Evolutionary conservation across 2,888 invertebrate species (phyloP).

Genomic region (Leptinotarsa haldemani): DNA sequence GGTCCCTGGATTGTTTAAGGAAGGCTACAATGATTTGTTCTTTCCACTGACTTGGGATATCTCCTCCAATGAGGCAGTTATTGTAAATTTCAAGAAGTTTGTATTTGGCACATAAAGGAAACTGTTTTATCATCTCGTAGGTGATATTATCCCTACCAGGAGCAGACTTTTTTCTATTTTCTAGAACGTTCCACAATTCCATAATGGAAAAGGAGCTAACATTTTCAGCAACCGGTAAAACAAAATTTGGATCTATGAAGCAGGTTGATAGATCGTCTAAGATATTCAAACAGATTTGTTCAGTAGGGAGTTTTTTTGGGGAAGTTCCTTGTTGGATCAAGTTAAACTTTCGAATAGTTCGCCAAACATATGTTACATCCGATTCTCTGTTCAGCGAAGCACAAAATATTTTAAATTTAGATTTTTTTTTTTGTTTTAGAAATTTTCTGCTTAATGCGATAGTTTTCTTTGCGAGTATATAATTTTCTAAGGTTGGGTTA

Average conservation of each 20-base stretch:
- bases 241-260: background rate
- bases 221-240: background rate
- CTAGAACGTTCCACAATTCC: background rate
- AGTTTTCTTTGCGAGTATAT: constrained; percentile 8
- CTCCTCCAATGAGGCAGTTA: background rate
- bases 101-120: background rate
- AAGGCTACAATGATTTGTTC: background rate
- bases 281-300: too few relatives aligned
- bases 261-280: too few relatives aligned
- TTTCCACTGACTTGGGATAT: background rate
- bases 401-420: constrained; percentile 26
- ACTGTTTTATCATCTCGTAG: constrained; percentile 16
- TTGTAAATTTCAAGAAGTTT: background rate
- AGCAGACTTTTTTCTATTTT: constrained; percentile 22
- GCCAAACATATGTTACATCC: constrained; percentile 23
- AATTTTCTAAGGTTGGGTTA: constrained; percentile 12
- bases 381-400: constrained; percentile 23
- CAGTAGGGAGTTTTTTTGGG: background rate
- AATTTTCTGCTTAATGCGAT: constrained; percentile 12
- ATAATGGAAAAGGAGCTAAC: background rate
- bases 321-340: background rate
- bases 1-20: constrained; percentile 24
- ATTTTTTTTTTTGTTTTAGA: constrained; percentile 23
- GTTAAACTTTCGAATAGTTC: constrained; percentile 23
- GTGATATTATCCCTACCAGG: constrained; percentile 28